phyloP scores from a whole-genome alignment of 2,113 vertebrate species.

The Thinocorus orbignyianus region DNA sequence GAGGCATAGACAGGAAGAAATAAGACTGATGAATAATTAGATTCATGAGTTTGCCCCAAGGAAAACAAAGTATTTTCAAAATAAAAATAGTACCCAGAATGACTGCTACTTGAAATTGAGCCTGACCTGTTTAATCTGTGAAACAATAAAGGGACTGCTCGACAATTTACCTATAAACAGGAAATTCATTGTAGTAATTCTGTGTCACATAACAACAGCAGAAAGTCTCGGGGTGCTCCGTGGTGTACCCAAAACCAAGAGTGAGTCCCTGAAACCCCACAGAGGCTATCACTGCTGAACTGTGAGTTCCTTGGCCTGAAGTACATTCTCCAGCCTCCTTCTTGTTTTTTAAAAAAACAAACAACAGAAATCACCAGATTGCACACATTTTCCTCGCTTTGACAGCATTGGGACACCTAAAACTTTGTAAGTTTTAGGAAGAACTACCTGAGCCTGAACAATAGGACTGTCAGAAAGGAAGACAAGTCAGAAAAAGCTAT shows the following conservation, averaged over 20 bases:
- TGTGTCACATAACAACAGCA: no score
- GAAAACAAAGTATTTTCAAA: background rate
- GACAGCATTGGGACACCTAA: background rate
- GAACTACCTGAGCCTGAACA: accelerated
- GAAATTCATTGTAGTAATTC: background rate
- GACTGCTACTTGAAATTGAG: background rate
- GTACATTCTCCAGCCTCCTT: accelerated
- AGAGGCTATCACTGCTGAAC: accelerated
- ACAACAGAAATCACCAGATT: background rate
- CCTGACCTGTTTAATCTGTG: accelerated
- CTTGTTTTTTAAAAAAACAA: no score
- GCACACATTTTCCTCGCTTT: accelerated
- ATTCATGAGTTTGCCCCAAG: background rate
- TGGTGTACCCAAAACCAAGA: no score
- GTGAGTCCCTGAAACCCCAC: no score
- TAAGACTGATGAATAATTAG: background rate
- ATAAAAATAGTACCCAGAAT: background rate
- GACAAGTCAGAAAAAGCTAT: accelerated
- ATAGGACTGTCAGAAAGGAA: accelerated
- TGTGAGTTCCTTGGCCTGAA: accelerated
- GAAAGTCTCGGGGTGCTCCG: accelerated
- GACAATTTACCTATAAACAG: background rate
- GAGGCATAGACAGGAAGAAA: background rate
- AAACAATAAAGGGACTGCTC: accelerated
- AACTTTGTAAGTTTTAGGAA: background rate